phyloP scores from a whole-genome alignment of 2,888 invertebrate genomes.

The Charanyca ferruginea region DNA sequence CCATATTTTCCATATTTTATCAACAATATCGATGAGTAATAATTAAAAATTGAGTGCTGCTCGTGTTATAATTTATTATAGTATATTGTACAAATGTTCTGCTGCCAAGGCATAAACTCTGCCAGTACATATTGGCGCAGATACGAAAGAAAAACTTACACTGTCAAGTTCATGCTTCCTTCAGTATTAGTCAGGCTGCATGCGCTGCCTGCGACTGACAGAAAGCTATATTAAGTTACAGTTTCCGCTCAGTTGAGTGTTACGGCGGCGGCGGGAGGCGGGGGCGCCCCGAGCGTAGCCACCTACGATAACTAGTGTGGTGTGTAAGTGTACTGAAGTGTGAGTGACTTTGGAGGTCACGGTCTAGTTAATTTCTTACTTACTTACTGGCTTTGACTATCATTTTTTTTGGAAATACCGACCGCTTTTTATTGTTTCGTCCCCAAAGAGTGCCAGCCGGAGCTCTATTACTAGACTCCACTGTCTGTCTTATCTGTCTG shows the following conservation, averaged over 20 bases:
- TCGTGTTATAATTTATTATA: not conserved
- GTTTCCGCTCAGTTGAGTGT: constrained; percentile 15
- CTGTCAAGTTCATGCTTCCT: not conserved
- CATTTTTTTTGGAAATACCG: too few species aligned
- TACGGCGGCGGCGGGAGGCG: not conserved
- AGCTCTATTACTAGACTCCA: too few species aligned
- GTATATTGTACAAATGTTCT: not conserved
- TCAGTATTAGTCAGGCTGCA: not conserved
- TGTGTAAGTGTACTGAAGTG: not conserved
- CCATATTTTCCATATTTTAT: constrained; percentile 38
- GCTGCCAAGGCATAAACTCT: not conserved
- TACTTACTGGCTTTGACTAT: too few species aligned
- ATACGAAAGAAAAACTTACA: not conserved
- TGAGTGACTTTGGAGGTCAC: too few species aligned
- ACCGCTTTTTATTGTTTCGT: too few species aligned
- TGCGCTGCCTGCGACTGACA: constrained; percentile 10
- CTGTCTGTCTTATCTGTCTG: too few species aligned
- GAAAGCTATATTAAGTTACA: constrained; percentile 22
- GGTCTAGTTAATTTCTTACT: too few species aligned
- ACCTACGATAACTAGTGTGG: not conserved
- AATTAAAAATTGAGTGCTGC: not conserved
- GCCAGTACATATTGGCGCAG: not conserved
- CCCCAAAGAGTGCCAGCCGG: too few species aligned
- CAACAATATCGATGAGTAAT: constrained; percentile 21
- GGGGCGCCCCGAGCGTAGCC: not conserved